Percentiles rank a stretch among this genome's conserved stretches.
Conservation (phyloP, 2,888 invertebrate genomes). For the Disparrhopalites patrizii region DNA sequence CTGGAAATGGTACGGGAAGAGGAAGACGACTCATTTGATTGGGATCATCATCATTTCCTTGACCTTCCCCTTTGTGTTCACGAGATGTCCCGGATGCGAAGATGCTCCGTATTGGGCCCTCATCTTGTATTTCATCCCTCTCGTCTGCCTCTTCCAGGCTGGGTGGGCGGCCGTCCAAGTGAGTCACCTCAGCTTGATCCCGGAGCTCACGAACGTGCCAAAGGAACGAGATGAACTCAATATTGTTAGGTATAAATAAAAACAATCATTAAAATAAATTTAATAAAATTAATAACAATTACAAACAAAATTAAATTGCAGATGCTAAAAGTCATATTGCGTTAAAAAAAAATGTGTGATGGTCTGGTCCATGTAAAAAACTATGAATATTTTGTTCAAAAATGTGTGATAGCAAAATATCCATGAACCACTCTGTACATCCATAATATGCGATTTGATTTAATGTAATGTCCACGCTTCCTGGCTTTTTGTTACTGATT, state of each 20-base stretch:
- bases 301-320: no score
- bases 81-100: slow-evolving; percentile 49
- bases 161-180: slow-evolving; percentile 59
- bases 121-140: slow-evolving; percentile 50
- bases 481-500: no score
- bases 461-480: no score
- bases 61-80: slow-evolving; percentile 56
- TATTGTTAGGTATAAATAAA: slow-evolving; percentile 53
- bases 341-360: no score
- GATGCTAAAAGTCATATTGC: no score
- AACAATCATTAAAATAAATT: no score
- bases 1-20: slow-evolving; percentile 37
- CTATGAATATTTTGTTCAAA: no score
- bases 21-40: slow-evolving; percentile 49
- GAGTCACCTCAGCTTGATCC: slow-evolving; percentile 57
- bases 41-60: slow-evolving; percentile 50
- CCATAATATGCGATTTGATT: no score
- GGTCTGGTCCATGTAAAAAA: no score
- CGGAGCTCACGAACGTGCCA: slow-evolving; percentile 52
- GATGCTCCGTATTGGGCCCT: slow-evolving; percentile 49
- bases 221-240: slow-evolving; percentile 53
- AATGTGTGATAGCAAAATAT: no score
- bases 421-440: no score
- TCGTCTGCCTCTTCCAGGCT: slow-evolving; percentile 56
- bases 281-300: no score